These are phyloP conservation scores for Rutilus rutilus DNA, from an alignment of 2,113 vertebrate species.

Conservation along the genomic window DNA sequence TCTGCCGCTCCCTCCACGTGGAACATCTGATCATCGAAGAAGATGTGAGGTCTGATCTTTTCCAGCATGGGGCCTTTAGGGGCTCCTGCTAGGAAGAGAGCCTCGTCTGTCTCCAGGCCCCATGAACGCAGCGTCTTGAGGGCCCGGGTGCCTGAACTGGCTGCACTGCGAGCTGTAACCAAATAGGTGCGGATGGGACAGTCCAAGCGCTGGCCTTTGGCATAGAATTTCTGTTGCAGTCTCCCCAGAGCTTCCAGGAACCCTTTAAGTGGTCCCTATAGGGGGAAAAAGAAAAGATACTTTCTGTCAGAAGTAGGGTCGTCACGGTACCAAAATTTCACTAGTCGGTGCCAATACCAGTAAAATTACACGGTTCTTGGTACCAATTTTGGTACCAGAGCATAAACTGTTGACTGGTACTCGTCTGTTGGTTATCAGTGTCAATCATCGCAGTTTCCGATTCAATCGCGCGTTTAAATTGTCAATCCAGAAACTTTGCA, in stretches of 20 bases:
- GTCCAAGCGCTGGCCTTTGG: slow-evolving; percentile 88
- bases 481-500: too few species aligned
- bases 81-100: slow-evolving; percentile 90
- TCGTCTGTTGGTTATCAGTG: too few species aligned
- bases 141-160: slow-evolving; percentile 90
- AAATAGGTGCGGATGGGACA: slow-evolving; percentile 95
- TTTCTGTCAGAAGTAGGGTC: not conserved
- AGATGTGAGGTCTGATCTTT: slow-evolving; percentile 94
- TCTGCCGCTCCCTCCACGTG: slow-evolving; percentile 91
- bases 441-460: too few species aligned
- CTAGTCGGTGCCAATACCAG: too few species aligned
- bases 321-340: too few species aligned
- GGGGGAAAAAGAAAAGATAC: too few species aligned
- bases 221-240: slow-evolving; percentile 94
- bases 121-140: slow-evolving; percentile 92
- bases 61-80: slow-evolving; percentile 92
- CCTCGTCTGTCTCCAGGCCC: slow-evolving; percentile 94
- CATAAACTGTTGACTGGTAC: too few species aligned
- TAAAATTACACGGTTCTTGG: too few species aligned
- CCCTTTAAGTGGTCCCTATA: slow-evolving; percentile 90
- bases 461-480: too few species aligned
- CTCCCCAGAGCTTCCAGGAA: slow-evolving; percentile 93
- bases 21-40: slow-evolving; percentile 98
- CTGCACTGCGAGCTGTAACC: slow-evolving; percentile 90
- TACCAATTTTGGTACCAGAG: too few species aligned